phyloP scores from a whole-genome alignment of 1,140 invertebrate species.

The Eupristina koningsbergeri region DNA sequence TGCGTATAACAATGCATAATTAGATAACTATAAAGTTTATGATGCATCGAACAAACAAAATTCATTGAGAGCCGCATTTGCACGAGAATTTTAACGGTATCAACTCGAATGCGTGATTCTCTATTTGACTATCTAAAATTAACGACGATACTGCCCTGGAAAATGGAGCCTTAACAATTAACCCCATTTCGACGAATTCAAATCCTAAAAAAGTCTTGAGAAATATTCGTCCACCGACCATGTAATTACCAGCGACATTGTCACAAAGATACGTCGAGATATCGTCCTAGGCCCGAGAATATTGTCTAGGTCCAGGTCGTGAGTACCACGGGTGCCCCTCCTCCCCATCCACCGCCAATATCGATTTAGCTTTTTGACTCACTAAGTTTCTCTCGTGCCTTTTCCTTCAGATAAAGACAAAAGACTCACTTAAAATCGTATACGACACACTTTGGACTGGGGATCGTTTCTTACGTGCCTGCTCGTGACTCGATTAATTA shows the following conservation, averaged over 20 bases:
- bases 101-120: neutral
- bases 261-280: constrained; percentile 35
- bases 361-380: constrained; percentile 41
- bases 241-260: constrained; percentile 31
- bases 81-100: neutral
- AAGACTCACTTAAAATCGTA: neutral
- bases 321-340: too few species aligned
- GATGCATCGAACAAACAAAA: neutral
- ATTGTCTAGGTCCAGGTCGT: neutral
- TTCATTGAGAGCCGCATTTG: neutral
- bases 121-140: too few species aligned
- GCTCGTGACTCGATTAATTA: constrained; percentile 51
- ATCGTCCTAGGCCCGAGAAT: neutral
- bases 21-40: neutral
- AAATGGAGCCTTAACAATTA: neutral
- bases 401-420: neutral
- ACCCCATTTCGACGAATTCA: constrained; percentile 23
- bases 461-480: neutral
- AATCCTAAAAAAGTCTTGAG: neutral
- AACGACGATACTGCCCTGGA: neutral
- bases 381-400: constrained; percentile 38
- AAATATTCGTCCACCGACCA: neutral
- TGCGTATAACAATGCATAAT: neutral
- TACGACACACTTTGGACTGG: neutral
- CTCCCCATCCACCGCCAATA: constrained; percentile 2